phyloP scores from a whole-genome alignment of 2,797 vertebrate genomes.

The Microcaecilia unicolor region DNA sequence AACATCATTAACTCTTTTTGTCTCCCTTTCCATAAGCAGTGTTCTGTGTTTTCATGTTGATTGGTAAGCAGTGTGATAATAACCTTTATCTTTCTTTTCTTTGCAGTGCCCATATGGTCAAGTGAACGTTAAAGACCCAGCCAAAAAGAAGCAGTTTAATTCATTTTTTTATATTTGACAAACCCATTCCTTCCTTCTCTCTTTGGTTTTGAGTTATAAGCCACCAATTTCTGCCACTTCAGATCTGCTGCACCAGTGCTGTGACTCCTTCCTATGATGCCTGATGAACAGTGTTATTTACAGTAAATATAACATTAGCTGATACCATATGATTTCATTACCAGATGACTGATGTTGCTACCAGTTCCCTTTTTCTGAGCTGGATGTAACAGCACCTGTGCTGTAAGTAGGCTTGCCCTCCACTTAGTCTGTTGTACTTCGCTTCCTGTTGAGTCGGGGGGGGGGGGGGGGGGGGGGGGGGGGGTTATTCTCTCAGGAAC shows the following conservation, averaged over 20 bases:
- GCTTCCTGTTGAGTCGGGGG: too few species aligned
- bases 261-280: constrained; percentile 6
- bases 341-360: too few species aligned
- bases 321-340: too few species aligned
- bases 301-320: constrained; percentile 15
- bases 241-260: background rate
- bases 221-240: too few species aligned
- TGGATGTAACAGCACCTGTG: too few species aligned
- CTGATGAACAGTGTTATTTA: constrained; percentile 16
- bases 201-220: too few species aligned
- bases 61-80: constrained; percentile 13
- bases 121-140: constrained; percentile 69
- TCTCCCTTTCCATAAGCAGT: constrained; percentile 13
- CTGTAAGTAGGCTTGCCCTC: too few species aligned
- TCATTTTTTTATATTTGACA: constrained; percentile 58
- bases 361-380: too few species aligned
- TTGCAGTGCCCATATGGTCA: constrained; percentile 76
- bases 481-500: too few species aligned
- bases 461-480: too few species aligned
- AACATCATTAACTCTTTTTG: constrained; percentile 28
- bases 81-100: constrained; percentile 39
- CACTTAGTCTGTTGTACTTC: too few species aligned
- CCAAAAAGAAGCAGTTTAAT: constrained; percentile 67
- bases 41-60: constrained; percentile 22
- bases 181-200: too few species aligned